A percentile compares a stretch with the other conserved stretches of the same genome.
phyloP scores from a whole-genome alignment of 2,888 invertebrate genomes.

The Spilosoma lubricipeda region DNA sequence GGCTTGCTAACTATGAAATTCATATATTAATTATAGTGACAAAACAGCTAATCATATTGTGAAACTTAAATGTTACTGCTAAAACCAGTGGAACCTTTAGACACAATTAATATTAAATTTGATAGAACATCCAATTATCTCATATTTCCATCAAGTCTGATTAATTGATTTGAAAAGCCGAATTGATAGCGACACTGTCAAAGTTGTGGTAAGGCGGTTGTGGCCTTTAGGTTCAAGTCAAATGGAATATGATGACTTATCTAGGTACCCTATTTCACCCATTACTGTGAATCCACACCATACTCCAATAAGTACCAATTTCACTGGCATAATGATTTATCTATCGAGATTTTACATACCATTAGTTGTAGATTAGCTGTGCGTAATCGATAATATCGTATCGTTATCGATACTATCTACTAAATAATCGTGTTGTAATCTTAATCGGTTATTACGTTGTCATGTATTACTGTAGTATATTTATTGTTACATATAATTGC shows the following conservation, averaged over 20 bases:
- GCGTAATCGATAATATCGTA: not conserved
- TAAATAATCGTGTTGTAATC: not conserved
- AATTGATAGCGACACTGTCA: too few species aligned
- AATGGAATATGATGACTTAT: too few species aligned
- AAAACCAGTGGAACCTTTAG: too few species aligned
- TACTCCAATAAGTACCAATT: not conserved
- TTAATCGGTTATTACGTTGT: not conserved
- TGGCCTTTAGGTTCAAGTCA: too few species aligned
- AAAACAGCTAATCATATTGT: too few species aligned
- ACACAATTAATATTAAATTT: not conserved
- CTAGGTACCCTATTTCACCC: too few species aligned
- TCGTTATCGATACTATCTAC: not conserved
- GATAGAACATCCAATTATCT: not conserved
- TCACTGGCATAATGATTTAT: not conserved
- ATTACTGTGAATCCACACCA: not conserved
- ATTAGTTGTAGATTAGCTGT: not conserved
- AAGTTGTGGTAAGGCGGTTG: too few species aligned
- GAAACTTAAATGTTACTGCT: too few species aligned
- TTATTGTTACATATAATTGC: not conserved
- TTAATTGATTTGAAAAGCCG: too few species aligned
- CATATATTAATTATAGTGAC: too few species aligned
- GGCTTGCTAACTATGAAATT: too few species aligned
- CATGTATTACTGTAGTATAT: not conserved
- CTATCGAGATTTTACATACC: not conserved
- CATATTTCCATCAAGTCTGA: too few species aligned